Evolutionary conservation across 2,888 invertebrate species (phyloP).

Genomic region (Rhagonycha lutea): DNA sequence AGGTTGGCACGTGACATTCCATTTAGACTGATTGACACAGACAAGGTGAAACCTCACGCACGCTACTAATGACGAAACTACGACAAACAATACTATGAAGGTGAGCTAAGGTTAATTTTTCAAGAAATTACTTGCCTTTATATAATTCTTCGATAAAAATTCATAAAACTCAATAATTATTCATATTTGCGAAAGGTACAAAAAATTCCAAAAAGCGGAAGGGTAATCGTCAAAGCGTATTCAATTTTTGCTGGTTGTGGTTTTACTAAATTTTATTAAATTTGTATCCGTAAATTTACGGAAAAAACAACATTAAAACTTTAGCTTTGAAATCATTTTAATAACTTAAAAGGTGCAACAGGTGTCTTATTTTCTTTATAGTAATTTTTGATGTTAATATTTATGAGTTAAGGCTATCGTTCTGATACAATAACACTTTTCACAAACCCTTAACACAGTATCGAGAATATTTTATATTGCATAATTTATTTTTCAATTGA

Average conservation of each 20-base stretch:
- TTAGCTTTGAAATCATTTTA: neutral
- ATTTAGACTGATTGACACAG: constrained; percentile 22
- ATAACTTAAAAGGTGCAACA: neutral
- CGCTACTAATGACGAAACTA: constrained; percentile 21
- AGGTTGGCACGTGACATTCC: constrained; percentile 25
- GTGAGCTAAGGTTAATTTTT: constrained; percentile 11
- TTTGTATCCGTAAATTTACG: neutral
- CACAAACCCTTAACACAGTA: neutral
- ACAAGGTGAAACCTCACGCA: constrained; percentile 32
- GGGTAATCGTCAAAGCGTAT: neutral
- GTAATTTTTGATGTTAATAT: neutral
- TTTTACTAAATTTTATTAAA: neutral
- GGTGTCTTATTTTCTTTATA: neutral
- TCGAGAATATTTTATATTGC: neutral
- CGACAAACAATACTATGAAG: constrained; percentile 14
- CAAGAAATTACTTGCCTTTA: constrained; percentile 1
- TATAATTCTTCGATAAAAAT: neutral
- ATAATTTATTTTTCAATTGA: neutral
- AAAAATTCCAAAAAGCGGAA: neutral
- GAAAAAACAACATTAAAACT: neutral
- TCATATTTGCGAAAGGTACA: neutral
- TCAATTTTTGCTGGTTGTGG: neutral
- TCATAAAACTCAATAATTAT: neutral
- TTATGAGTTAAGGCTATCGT: neutral
- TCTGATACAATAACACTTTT: neutral